Percentiles rank a stretch among this genome's conserved stretches.
Conservation (phyloP, 2,888 invertebrate genomes). For the Gortyna flavago region DNA sequence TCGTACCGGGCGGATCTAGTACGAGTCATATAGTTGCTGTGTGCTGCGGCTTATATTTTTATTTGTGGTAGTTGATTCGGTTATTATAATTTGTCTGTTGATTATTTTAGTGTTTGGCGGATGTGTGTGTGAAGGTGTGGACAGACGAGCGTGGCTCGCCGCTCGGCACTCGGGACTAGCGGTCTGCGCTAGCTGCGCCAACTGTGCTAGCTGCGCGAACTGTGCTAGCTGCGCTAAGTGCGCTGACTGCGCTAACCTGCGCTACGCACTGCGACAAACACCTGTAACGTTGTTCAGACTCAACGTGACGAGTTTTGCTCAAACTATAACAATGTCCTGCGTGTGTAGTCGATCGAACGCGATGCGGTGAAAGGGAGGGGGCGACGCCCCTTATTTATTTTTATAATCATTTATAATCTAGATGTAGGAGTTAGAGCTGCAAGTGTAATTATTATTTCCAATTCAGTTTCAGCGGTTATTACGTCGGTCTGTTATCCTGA, state of each 20-base stretch:
- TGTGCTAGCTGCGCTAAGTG: not conserved
- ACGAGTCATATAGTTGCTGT: slow-evolving; percentile 72
- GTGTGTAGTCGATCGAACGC: slow-evolving; percentile 71
- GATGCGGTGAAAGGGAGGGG: slow-evolving; percentile 79
- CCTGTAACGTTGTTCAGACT: slow-evolving; percentile 68
- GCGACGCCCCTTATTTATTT: slow-evolving; percentile 87
- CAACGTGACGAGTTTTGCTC: slow-evolving; percentile 75
- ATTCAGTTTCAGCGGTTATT: slow-evolving; percentile 70
- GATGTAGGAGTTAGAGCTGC: slow-evolving; percentile 83
- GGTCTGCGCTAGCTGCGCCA: not conserved
- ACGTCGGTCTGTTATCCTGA: slow-evolving; percentile 69
- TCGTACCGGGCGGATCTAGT: slow-evolving; percentile 59
- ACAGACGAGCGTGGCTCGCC: slow-evolving; percentile 51
- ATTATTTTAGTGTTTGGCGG: slow-evolving; percentile 75
- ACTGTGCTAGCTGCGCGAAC: not conserved
- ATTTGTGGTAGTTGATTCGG: slow-evolving; percentile 75
- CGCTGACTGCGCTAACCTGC: not conserved
- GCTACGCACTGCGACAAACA: slow-evolving; percentile 39
- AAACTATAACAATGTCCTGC: slow-evolving; percentile 67
- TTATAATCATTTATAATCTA: slow-evolving; percentile 89
- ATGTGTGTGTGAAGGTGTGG: slow-evolving; percentile 68
- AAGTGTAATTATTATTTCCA: slow-evolving; percentile 79
- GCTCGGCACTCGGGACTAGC: slow-evolving; percentile 41
- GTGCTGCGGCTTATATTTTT: slow-evolving; percentile 68
- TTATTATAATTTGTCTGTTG: slow-evolving; percentile 79